Base-by-base conservation (phyloP, 2,888 invertebrate genomes). In the Agrochola lychnidis region DNA sequence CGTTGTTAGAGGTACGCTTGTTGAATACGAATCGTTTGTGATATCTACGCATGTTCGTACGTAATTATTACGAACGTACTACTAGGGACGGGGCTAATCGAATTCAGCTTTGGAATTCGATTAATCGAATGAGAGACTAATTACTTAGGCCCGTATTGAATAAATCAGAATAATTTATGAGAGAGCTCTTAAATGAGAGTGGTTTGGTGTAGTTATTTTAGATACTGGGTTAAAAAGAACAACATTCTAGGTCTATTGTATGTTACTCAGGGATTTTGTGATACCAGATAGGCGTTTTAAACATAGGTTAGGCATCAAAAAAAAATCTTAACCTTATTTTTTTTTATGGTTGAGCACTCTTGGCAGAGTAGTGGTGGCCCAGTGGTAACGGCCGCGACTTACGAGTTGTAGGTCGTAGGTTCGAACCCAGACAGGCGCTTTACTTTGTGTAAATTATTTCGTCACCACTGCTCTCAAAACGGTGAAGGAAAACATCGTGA, bases 41-140 rank as follows among this genome's bases (percentile, higher is more conserved):
- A 53, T 62, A 68, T 36, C 48, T 69, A 73, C 70, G 57, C 73
- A 71, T 69, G 73, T 73, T 67, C 57, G 25, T 45, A 56, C 73
- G 56, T 73, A 71, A 83, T 77, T 71, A 77, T 75, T 62, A 77
- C 59, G 36, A 68, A 71, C 76, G 70, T 51, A 25, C 56, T 59
- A 30, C 57, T 76, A 73, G 70, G 62, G 67, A 69, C 22, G 79
- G 61, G 53, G 10, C 61, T 45, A 70, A 74, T 56, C 61, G 61
- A 83, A 68, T 83, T 76, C 70, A 68, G 57, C 61, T 68, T 70
- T 67, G 56, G 77, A 14, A 64, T 61, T 71, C 75, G 62, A 82
- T 48, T 83, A 85, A 75, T 83, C 85, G 76, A 82, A 73, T 73
- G 30, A 73, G 63, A 62, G 63, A 69, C 73, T 81, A 80, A 80